These are phyloP conservation scores for Drosophila varians DNA, from an alignment of 1,140 invertebrate genomes.

Conservation along the genomic window DNA sequence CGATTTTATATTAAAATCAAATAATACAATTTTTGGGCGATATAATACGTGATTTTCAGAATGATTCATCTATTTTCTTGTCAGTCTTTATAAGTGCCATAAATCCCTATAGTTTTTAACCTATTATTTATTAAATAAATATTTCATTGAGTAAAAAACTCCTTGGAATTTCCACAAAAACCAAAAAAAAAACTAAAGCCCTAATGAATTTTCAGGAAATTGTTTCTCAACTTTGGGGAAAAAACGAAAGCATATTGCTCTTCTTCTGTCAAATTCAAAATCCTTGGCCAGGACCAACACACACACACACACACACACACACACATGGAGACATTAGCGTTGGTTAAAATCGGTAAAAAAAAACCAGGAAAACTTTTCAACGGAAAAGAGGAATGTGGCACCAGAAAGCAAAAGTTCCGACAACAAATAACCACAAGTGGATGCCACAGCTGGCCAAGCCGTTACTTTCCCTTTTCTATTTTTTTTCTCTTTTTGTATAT, in stretches of 20 bases:
- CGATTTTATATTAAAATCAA: background rate
- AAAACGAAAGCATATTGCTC: conserved; percentile 11
- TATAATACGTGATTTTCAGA: no score
- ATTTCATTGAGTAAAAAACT: no score
- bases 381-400: conserved; percentile 16
- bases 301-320: conserved; percentile 17
- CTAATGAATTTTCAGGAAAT: conserved; percentile 15
- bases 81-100: no score
- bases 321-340: conserved; percentile 43
- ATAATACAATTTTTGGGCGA: background rate
- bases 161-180: background rate
- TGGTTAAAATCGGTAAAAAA: conserved; percentile 70
- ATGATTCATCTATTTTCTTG: no score
- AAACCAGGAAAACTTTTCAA: conserved; percentile 38
- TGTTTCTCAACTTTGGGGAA: conserved; percentile 18
- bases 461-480: conserved; percentile 18
- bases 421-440: conserved; percentile 78
- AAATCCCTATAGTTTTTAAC: no score
- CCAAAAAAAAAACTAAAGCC: conserved; percentile 3
- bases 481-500: conserved; percentile 13
- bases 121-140: background rate
- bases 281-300: conserved; percentile 9
- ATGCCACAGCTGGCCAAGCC: conserved; percentile 69
- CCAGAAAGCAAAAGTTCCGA: conserved; percentile 74
- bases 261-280: conserved; percentile 6